A percentile compares a stretch with the other conserved stretches of the same genome.
Evolutionary conservation across 2,797 vertebrate genomes (phyloP).

Genomic region (Pseudochaenichthys georgianus): DNA sequence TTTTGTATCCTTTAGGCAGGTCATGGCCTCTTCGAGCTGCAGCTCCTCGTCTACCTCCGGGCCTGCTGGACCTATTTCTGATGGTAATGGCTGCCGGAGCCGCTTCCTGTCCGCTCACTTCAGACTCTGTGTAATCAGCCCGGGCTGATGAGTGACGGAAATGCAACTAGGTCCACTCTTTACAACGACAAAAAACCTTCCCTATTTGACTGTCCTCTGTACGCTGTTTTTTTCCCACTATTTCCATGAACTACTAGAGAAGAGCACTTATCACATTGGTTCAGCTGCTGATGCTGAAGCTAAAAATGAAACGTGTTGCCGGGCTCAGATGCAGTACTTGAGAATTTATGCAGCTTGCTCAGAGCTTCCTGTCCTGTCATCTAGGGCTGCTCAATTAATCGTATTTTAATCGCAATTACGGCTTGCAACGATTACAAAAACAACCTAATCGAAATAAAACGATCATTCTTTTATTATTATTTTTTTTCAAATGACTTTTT

Average conservation of each 20-base stretch:
- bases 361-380: conserved; percentile 43
- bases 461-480: too few relatives aligned
- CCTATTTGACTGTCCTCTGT: conserved; percentile 66
- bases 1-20: conserved; percentile 71
- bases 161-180: conserved; percentile 74
- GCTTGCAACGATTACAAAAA: too few relatives aligned
- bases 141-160: conserved; percentile 84
- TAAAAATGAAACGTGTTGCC: conserved; percentile 70
- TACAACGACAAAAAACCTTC: conserved; percentile 54
- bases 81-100: conserved; percentile 84
- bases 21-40: conserved; percentile 59
- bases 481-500: too few relatives aligned
- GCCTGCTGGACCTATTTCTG: conserved; percentile 82
- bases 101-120: conserved; percentile 85
- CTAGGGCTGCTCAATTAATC: neutral
- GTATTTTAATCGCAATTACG: too few relatives aligned
- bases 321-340: conserved; percentile 48
- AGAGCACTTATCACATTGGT: conserved; percentile 61
- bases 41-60: conserved; percentile 55
- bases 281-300: conserved; percentile 65
- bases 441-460: too few relatives aligned
- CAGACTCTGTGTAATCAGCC: conserved; percentile 82
- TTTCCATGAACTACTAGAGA: conserved; percentile 63
- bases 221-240: conserved; percentile 21
- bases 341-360: conserved; percentile 35